Percentiles rank a stretch among this genome's conserved stretches.
Conservation (phyloP, 1,140 invertebrate species). For the Adoxophyes honmai region DNA sequence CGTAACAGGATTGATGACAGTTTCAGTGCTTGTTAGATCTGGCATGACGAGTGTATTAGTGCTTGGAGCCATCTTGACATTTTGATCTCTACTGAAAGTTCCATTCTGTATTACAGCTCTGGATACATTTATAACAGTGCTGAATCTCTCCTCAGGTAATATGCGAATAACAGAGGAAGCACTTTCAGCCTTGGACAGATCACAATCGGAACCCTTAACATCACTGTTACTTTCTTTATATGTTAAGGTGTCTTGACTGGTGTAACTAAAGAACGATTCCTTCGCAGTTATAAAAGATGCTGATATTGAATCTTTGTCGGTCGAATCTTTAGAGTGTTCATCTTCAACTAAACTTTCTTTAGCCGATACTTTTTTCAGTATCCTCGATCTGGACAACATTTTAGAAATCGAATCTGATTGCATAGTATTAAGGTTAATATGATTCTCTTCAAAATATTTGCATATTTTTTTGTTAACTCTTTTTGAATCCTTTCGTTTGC, state of each 20-base stretch:
- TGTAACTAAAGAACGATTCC: slow-evolving; percentile 26
- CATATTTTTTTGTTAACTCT: slow-evolving; percentile 25
- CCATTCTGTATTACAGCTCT: too few species aligned
- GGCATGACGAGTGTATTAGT: not conserved
- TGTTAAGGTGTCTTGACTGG: slow-evolving; percentile 32
- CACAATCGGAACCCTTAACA: too few species aligned
- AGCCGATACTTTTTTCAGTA: slow-evolving; percentile 33
- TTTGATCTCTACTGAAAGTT: too few species aligned
- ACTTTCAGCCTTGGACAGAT: slow-evolving; percentile 7
- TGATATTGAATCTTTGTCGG: too few species aligned
- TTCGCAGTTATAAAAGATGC: not conserved
- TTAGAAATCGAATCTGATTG: slow-evolving; percentile 26
- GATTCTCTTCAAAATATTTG: slow-evolving; percentile 25
- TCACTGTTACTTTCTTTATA: slow-evolving; percentile 11
- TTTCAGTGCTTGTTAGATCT: slow-evolving; percentile 32
- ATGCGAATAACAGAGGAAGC: slow-evolving; percentile 23
- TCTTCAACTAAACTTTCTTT: slow-evolving; percentile 35
- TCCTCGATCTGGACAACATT: slow-evolving; percentile 22
- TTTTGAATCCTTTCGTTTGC: not conserved
- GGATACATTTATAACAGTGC: too few species aligned
- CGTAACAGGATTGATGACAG: slow-evolving; percentile 4
- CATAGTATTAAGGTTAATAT: slow-evolving; percentile 17
- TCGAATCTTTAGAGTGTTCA: not conserved
- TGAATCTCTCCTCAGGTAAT: too few species aligned
- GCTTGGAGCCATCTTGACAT: too few species aligned